Base-by-base conservation (phyloP, 2,797 vertebrate genomes). In the Hippoglossus hippoglossus region DNA sequence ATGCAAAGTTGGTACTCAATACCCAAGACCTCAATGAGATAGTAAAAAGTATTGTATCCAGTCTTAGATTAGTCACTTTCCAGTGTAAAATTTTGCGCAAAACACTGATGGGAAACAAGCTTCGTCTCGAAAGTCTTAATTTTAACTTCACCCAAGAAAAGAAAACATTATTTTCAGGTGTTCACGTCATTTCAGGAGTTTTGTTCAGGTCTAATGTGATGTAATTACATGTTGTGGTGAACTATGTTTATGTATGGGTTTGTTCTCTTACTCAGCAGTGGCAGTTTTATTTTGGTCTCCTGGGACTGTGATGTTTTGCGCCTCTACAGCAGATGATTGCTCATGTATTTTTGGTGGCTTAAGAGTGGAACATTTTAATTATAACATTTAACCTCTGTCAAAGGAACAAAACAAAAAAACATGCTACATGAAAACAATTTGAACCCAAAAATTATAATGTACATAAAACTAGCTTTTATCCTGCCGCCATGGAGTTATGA, bases 1-100 rank as follows among this genome's bases (percentile, higher is more conserved):
- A 68, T 9, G 11, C 15, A 52, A 54, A 61, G 18, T 3, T 65
- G 63, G 63, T 69, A 25, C 18, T 26, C 9, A 67, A 59, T 5
- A 47, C n/a, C 21, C 15, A 52, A n/a, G 18, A 2, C 24, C 15
- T 3, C 26, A 22, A 22, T 9, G 47, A n/a, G 12, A 47, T 11
- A 49, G 49, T n/a, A 53, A 25, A 22, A 7, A 53, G 3, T 25
- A 25, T 2, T 15, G 13, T 13, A 41, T 9, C 25, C 3, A 2
- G 5, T 61, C 41, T 61, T 6, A 54, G 6, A 47, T 51, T 31
- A 59, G 31, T 15, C n/a, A 25, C 26, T 51, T 44, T 60, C 13
- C 47, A 52, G 16, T 19, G 5, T 7, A n/a, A n/a, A 8, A 31
- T 13, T n/a, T 46, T 3, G n/a, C 21, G 11, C 28, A 50, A 24